Conservation (phyloP, 2,888 invertebrate genomes). For the Tipula vernalis region DNA sequence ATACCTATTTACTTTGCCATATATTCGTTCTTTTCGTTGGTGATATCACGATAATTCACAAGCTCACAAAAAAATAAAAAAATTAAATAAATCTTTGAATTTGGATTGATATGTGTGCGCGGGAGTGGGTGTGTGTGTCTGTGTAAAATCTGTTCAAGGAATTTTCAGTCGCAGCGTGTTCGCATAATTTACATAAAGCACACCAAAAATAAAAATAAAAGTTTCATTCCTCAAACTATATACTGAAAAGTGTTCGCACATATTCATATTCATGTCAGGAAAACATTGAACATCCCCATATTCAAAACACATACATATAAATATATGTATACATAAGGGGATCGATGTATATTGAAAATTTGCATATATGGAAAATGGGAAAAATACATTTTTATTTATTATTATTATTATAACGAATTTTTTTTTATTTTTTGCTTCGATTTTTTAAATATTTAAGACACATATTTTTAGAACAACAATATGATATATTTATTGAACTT, state of each 20-base stretch:
- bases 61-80: not conserved
- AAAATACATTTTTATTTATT: not conserved
- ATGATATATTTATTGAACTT: not conserved
- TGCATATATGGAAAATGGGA: not conserved
- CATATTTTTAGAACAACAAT: slow-evolving; percentile 4
- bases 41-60: not conserved
- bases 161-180: not conserved
- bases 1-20: not conserved
- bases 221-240: not conserved
- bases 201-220: not conserved
- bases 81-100: not conserved
- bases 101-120: not conserved
- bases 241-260: not conserved
- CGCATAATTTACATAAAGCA: not conserved
- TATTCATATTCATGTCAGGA: not conserved
- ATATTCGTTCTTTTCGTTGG: not conserved
- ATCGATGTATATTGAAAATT: not conserved
- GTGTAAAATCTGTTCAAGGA: not conserved
- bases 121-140: not conserved
- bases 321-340: not conserved
- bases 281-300: not conserved
- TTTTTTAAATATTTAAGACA: not conserved
- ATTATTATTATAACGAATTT: not conserved
- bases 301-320: not conserved
- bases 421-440: not conserved